Evolutionary conservation across 2,797 vertebrate genomes (phyloP).

Genomic region (Knipowitschia caucasica): DNA sequence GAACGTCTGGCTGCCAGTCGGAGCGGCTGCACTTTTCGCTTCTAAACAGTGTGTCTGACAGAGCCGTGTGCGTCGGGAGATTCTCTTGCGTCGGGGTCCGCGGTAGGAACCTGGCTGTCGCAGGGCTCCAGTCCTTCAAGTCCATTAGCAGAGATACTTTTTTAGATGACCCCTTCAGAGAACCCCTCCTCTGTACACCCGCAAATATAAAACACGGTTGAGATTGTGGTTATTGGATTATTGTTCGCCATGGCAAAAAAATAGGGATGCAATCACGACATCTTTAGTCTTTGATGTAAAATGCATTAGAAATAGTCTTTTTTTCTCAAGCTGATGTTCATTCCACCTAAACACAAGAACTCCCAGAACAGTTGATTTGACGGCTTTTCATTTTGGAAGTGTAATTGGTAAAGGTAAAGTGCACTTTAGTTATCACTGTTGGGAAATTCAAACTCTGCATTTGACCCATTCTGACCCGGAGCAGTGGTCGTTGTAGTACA

Average conservation of each 20-base stretch:
- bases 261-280: too few species aligned
- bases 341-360: too few species aligned
- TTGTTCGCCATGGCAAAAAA: not conserved
- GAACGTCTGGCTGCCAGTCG: slow-evolving; percentile 79
- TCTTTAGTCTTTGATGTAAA: too few species aligned
- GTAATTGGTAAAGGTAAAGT: not conserved
- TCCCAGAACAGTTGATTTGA: too few species aligned
- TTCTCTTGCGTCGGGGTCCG: slow-evolving; percentile 41
- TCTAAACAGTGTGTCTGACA: slow-evolving; percentile 70
- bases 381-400: too few species aligned
- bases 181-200: slow-evolving; percentile 22
- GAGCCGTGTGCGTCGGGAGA: slow-evolving; percentile 27
- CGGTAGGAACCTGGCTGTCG: slow-evolving; percentile 53
- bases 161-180: slow-evolving; percentile 38
- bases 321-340: too few species aligned
- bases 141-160: slow-evolving; percentile 59
- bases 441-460: not conserved
- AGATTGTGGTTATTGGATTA: not conserved
- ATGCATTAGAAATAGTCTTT: too few species aligned
- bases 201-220: not conserved
- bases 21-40: slow-evolving; percentile 73
- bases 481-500: too few species aligned
- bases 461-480: not conserved
- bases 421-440: too few species aligned
- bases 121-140: slow-evolving; percentile 40